These are phyloP conservation scores for Epinotia demarniana DNA, from an alignment of 2,888 invertebrate species.

Conservation along the genomic window DNA sequence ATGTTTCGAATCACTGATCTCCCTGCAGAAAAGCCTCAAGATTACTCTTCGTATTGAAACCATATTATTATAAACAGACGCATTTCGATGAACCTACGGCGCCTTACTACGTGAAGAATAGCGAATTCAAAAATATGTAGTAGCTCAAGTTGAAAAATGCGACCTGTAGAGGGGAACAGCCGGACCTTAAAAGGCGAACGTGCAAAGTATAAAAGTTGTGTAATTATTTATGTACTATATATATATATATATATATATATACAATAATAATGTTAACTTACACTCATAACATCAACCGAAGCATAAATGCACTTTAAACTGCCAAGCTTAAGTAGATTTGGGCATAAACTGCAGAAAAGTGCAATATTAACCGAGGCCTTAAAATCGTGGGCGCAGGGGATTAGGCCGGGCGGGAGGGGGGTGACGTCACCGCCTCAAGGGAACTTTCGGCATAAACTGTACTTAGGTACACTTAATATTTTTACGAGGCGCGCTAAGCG, in stretches of 20 bases:
- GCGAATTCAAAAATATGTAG: background rate
- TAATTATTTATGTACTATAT: too few relatives aligned
- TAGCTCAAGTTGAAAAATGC: background rate
- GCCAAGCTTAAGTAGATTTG: slow-evolving; percentile 33
- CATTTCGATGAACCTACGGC: too few relatives aligned
- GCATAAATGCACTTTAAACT: slow-evolving; percentile 27
- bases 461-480: slow-evolving; percentile 45
- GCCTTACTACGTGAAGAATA: background rate
- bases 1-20: too few relatives aligned
- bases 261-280: background rate
- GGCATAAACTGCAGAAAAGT: slow-evolving; percentile 43
- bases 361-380: slow-evolving; percentile 46
- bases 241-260: too few relatives aligned
- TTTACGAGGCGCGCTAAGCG: slow-evolving; percentile 41
- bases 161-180: too few relatives aligned
- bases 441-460: slow-evolving; percentile 40
- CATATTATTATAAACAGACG: too few relatives aligned
- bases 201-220: too few relatives aligned
- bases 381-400: slow-evolving; percentile 40
- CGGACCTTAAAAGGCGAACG: too few relatives aligned
- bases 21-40: too few relatives aligned
- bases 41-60: too few relatives aligned
- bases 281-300: background rate
- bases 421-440: slow-evolving; percentile 41
- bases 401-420: slow-evolving; percentile 9